phyloP scores from a whole-genome alignment of 2,888 invertebrate genomes.

The Microplitis deprimator region DNA sequence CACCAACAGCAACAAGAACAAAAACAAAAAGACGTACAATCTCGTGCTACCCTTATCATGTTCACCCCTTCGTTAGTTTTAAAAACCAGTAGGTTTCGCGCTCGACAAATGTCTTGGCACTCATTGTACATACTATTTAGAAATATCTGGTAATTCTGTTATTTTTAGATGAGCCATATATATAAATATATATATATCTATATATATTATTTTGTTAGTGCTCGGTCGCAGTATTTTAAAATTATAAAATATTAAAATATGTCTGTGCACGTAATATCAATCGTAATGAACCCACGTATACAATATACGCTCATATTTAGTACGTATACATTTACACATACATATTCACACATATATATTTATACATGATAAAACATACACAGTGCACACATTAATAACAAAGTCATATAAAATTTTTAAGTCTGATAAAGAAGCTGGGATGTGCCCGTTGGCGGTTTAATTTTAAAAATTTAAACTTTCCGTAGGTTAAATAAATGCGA shows the following conservation, averaged over 20 bases:
- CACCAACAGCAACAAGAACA: background rate
- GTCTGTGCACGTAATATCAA: background rate
- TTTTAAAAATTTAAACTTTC: background rate
- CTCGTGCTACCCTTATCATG: slow-evolving; percentile 5
- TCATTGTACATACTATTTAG: slow-evolving; percentile 58
- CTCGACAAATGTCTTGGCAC: slow-evolving; percentile 55
- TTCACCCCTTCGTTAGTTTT: slow-evolving; percentile 2
- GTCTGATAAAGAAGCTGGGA: background rate
- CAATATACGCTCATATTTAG: background rate
- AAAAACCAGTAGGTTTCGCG: background rate
- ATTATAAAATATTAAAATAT: slow-evolving; percentile 40
- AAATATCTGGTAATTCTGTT: slow-evolving; percentile 50
- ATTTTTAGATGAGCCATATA: slow-evolving; percentile 45
- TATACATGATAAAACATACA: background rate
- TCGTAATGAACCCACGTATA: background rate
- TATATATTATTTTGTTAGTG: slow-evolving; percentile 32
- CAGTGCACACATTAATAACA: background rate
- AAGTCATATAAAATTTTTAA: background rate
- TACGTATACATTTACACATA: background rate
- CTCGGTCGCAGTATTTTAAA: slow-evolving; percentile 30
- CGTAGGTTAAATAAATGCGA: background rate
- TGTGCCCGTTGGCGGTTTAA: background rate
- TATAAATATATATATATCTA: background rate
- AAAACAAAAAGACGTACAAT: slow-evolving; percentile 27
- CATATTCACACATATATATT: background rate